Evolutionary conservation across 2,888 invertebrate species (phyloP), one percentile per base, ranked within the genome.

Genomic region (Bibio marci): DNA sequence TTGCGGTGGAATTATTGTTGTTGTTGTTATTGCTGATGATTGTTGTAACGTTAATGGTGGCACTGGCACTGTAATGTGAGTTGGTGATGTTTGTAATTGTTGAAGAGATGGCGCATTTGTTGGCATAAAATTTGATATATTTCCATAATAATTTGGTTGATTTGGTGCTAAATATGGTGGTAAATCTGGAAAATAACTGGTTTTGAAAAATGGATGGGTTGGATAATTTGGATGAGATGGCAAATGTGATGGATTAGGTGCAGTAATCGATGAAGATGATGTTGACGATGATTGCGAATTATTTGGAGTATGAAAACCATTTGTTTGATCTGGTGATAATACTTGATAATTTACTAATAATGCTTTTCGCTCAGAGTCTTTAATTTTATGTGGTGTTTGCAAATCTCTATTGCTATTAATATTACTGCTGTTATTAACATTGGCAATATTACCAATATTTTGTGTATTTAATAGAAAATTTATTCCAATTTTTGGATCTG

Each of bases 1-100:
- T 19, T 44, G 54, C 46, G 17, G 45, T 42, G 31, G 35, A 28
- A 49, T 2, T 52, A 46, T 40, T 51, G 53, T 34, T 55, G 53
- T 34, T 53, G 54, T 37, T 51, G 53, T 38, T 51, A 50, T 25
- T 52, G 5, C 22, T 8, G 22, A 22, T 8, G 22, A 22, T 22
- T 22, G 22, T 6, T 47, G 6, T 50, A 44, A 12, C 51, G 46
- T 18, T 50, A 50, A 17, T 50, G 52, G 32, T 49, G 49, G 30
- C 18, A 41, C 36, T 43, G 43, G 41, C 32, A 37, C 36, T 40
- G 40, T 7, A 35, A 14, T 12, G 38, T 41, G 3, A n/a, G 13
- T 31, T 43, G 44, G 14, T 35, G 36, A 28, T 44, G 40, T 26
- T 44, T 42, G 8, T 30, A 28, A 18, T 22, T 18, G 12, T 17